These are phyloP conservation scores for Brotula barbata DNA, from an alignment of 2,797 vertebrate species.

Conservation along the genomic window DNA sequence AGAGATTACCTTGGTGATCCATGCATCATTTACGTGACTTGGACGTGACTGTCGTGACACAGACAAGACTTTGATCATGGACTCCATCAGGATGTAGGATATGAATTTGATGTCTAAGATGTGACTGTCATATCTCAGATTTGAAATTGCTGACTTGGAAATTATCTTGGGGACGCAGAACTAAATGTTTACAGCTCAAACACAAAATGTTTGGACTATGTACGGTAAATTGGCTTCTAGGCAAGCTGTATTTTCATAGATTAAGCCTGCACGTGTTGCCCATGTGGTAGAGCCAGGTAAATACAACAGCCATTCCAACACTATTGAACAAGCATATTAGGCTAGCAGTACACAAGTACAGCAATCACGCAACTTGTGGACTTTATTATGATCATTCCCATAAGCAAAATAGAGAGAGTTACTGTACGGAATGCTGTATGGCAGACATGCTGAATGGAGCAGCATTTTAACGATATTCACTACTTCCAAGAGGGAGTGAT, in stretches of 20 bases:
- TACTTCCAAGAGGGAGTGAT: constrained; percentile 45
- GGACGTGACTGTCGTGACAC: background rate
- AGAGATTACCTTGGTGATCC: background rate
- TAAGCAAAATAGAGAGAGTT: constrained; percentile 59
- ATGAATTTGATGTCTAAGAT: too few relatives aligned
- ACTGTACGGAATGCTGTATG: constrained; percentile 31
- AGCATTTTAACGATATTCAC: constrained; percentile 58
- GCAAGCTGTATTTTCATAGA: constrained; percentile 34
- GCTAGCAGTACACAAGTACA: constrained; percentile 46
- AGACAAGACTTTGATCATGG: too few relatives aligned
- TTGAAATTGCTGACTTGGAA: too few relatives aligned
- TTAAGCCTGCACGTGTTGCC: constrained; percentile 38
- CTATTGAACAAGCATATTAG: constrained; percentile 49
- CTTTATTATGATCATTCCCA: constrained; percentile 47
- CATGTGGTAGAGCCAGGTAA: constrained; percentile 46
- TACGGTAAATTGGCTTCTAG: constrained; percentile 8
- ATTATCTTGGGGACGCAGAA: background rate
- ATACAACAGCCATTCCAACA: constrained; percentile 55
- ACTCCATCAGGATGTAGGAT: too few relatives aligned
- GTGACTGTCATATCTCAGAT: too few relatives aligned
- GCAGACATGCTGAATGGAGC: constrained; percentile 66
- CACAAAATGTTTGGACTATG: constrained; percentile 7
- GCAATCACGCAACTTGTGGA: constrained; percentile 39
- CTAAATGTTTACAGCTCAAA: constrained; percentile 2
- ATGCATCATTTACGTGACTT: background rate